Conservation (phyloP, 2,113 vertebrate genomes). For the Enhydra lutris region DNA sequence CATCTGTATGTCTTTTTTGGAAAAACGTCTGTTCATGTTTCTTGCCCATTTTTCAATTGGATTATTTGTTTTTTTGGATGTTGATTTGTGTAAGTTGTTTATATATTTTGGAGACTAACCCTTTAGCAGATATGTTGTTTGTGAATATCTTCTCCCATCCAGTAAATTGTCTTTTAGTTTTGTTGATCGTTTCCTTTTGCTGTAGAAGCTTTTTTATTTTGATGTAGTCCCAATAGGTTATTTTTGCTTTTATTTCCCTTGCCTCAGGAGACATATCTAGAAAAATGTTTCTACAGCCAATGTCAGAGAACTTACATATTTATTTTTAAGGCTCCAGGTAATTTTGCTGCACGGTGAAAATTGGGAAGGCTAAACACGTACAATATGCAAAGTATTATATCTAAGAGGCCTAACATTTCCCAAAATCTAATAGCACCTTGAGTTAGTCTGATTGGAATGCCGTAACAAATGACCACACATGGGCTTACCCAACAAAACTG, state of each 20-base stretch:
- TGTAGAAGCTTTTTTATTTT: background rate
- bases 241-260: background rate
- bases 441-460: background rate
- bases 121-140: background rate
- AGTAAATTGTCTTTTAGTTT: background rate
- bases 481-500: background rate
- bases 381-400: no score
- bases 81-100: background rate
- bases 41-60: background rate
- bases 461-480: background rate
- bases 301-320: background rate
- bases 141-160: background rate
- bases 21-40: background rate
- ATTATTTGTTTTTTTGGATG: background rate
- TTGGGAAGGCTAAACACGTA: no score
- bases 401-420: background rate
- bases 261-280: background rate
- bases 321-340: background rate
- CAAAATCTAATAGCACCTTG: background rate
- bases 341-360: background rate
- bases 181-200: background rate
- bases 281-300: background rate
- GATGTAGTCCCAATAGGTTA: background rate
- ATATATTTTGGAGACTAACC: background rate
- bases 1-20: background rate